Evolutionary conservation across 2,888 invertebrate species (phyloP).

Genomic region (Epinotia brunnichana): DNA sequence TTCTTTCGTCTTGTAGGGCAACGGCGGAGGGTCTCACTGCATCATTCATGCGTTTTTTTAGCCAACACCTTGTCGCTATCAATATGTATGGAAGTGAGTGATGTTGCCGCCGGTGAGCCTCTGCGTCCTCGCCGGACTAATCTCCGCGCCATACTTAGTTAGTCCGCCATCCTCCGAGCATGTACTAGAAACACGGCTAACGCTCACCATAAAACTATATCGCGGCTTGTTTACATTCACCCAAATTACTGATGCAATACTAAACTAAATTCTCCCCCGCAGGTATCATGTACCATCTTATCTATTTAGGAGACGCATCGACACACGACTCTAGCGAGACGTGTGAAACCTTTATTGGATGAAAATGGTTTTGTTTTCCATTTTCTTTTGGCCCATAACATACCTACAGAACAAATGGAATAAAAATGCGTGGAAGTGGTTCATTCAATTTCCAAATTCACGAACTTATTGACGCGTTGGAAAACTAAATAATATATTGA

Average conservation of each 20-base stretch:
- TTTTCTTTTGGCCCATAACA: background rate
- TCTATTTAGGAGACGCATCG: background rate
- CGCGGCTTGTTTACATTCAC: constrained; percentile 6
- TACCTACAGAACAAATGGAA: too few species aligned
- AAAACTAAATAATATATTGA: background rate
- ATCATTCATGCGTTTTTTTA: constrained; percentile 82
- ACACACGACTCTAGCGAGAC: background rate
- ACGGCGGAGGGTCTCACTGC: constrained; percentile 75
- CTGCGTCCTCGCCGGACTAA: constrained; percentile 20
- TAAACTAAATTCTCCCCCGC: background rate
- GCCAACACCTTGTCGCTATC: constrained; percentile 77
- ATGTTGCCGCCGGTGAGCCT: constrained; percentile 64
- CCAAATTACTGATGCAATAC: constrained; percentile 6
- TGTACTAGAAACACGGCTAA: constrained; percentile 5
- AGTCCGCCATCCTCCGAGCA: constrained; percentile 2
- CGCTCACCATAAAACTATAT: constrained; percentile 1
- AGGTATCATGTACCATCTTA: background rate
- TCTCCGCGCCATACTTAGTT: constrained; percentile 22
- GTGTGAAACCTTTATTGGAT: background rate
- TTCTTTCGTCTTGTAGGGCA: constrained; percentile 77
- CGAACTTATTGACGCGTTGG: background rate
- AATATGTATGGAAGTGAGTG: constrained; percentile 77
- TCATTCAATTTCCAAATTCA: background rate
- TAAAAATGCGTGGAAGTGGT: background rate
- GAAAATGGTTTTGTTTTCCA: background rate